Evolutionary conservation across 1,140 invertebrate species (phyloP).

Genomic region (Aphaenogaster floridana): DNA sequence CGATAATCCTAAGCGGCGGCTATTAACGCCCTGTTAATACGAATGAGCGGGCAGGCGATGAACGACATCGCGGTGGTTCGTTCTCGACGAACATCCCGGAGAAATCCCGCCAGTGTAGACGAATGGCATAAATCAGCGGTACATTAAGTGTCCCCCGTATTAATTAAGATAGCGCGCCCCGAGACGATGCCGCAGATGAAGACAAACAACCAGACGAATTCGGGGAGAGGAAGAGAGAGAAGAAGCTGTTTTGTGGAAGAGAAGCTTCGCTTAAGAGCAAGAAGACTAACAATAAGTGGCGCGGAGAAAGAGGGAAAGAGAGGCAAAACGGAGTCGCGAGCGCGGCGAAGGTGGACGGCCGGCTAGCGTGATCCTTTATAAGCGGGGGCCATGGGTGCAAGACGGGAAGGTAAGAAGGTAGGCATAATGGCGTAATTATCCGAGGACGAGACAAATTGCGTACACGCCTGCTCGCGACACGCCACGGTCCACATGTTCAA

Average conservation of each 20-base stretch:
- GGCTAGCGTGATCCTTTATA: constrained; percentile 59
- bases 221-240: background rate
- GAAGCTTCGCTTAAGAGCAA: background rate
- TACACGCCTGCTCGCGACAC: constrained; percentile 83
- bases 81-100: constrained; percentile 11
- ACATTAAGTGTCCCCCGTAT: constrained; percentile 78
- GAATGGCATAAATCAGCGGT: constrained; percentile 78
- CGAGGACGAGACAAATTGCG: constrained; percentile 84
- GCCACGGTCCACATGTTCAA: constrained; percentile 75
- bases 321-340: constrained; percentile 49
- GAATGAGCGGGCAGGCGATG: constrained; percentile 3
- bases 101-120: constrained; percentile 50
- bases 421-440: constrained; percentile 85
- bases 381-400: constrained; percentile 52
- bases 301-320: constrained; percentile 26
- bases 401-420: constrained; percentile 74
- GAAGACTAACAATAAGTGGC: background rate
- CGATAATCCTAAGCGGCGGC: constrained; percentile 28
- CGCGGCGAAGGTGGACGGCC: constrained; percentile 34
- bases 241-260: background rate
- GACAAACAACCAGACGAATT: constrained; percentile 48
- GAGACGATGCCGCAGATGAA: constrained; percentile 67
- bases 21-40: constrained; percentile 51
- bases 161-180: constrained; percentile 78
- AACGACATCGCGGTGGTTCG: constrained; percentile 19